Conservation (phyloP, 1,140 invertebrate genomes). For the Hesperophylax magnus region DNA sequence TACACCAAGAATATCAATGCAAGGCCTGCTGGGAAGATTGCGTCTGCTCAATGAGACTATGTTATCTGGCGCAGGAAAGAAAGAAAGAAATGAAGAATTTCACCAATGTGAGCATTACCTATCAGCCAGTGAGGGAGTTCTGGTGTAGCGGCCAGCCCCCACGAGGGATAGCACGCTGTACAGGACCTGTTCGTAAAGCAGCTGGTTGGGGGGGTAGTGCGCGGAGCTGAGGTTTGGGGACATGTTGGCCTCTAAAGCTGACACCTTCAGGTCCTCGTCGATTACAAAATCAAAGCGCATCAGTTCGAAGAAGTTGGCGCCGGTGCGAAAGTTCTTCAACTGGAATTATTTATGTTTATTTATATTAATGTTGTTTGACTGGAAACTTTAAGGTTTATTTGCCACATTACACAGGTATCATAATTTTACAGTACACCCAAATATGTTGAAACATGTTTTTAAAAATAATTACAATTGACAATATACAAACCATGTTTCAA, state of each 20-base stretch:
- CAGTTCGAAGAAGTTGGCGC: constrained; percentile 93
- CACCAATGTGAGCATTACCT: constrained; percentile 61
- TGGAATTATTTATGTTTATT: constrained; percentile 10
- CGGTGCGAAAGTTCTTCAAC: constrained; percentile 70
- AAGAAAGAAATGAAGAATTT: too few relatives aligned
- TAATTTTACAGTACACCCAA: too few relatives aligned
- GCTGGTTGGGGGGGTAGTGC: constrained; percentile 89
- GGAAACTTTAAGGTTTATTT: too few relatives aligned
- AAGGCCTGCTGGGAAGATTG: too few relatives aligned
- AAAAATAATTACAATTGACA: too few relatives aligned
- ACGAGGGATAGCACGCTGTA: constrained; percentile 88
- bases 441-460: too few relatives aligned
- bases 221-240: constrained; percentile 96
- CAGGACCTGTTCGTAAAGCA: constrained; percentile 94
- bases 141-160: constrained; percentile 77
- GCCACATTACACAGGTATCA: too few relatives aligned
- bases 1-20: too few relatives aligned
- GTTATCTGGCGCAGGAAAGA: too few relatives aligned
- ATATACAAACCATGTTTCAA: too few relatives aligned
- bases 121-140: constrained; percentile 61
- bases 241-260: constrained; percentile 97
- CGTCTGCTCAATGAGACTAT: too few relatives aligned
- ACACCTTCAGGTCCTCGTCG: constrained; percentile 90
- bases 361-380: neutral
- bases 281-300: constrained; percentile 95